These are phyloP conservation scores for Rhorus exstirpatorius DNA, from an alignment of 2,888 invertebrate genomes.

Conservation along the genomic window DNA sequence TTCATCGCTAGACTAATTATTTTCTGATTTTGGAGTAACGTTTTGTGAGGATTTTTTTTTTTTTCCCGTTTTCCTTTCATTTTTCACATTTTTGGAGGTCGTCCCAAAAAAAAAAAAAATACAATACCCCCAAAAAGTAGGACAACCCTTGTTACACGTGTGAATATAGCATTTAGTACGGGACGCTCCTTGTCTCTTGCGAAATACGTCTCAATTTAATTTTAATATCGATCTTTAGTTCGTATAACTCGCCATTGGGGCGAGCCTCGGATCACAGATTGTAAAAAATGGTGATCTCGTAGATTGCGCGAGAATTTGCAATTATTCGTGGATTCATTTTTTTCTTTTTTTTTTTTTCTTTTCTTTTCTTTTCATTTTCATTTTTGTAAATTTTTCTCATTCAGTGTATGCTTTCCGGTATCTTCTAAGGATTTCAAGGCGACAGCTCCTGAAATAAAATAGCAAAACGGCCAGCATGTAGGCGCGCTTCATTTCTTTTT, in stretches of 20 bases:
- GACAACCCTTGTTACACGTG: no score
- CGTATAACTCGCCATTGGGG: constrained; percentile 83
- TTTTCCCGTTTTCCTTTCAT: no score
- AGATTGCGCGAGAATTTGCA: constrained; percentile 82
- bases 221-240: constrained; percentile 84
- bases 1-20: no score
- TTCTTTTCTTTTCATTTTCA: constrained; percentile 50
- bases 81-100: no score
- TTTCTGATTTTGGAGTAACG: no score
- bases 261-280: constrained; percentile 85
- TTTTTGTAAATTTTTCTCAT: constrained; percentile 74
- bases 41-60: no score
- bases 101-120: no score
- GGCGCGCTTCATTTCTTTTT: constrained; percentile 73
- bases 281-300: constrained; percentile 84
- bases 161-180: background rate
- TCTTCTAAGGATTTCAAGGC: constrained; percentile 86
- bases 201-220: constrained; percentile 79
- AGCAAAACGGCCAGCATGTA: constrained; percentile 81
- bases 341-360: constrained; percentile 54
- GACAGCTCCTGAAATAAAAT: constrained; percentile 86
- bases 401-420: constrained; percentile 74
- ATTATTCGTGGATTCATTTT: constrained; percentile 68
- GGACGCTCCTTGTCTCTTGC: constrained; percentile 66
- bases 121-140: no score